Evolutionary conservation across 2,888 invertebrate genomes (phyloP).

Genomic region (Andrena bicolor): DNA sequence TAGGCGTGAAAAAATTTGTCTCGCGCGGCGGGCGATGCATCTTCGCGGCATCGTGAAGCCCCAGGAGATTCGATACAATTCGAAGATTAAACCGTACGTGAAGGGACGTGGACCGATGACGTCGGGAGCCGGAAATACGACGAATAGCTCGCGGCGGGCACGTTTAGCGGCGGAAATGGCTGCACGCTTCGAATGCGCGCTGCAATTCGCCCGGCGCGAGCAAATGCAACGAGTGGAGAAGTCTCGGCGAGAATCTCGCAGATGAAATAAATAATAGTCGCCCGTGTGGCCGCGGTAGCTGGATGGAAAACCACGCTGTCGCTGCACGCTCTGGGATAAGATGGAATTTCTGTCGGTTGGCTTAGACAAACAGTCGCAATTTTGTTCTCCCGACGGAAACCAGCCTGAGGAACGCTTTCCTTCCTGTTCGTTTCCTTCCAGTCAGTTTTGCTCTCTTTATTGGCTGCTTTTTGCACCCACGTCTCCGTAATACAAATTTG

Average conservation of each 20-base stretch:
- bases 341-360: slow-evolving; percentile 79
- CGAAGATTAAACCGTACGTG: slow-evolving; percentile 42
- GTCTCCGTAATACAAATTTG: slow-evolving; percentile 40
- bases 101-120: slow-evolving; percentile 55
- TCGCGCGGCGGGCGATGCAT: slow-evolving; percentile 28
- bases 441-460: slow-evolving; percentile 21
- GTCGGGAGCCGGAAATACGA: slow-evolving; percentile 16
- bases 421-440: slow-evolving; percentile 43
- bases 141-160: neutral
- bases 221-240: slow-evolving; percentile 27
- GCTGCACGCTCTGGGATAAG: slow-evolving; percentile 66
- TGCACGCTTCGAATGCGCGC: slow-evolving; percentile 16
- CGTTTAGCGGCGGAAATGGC: slow-evolving; percentile 22
- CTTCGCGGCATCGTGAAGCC: slow-evolving; percentile 1
- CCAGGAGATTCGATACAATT: slow-evolving; percentile 34
- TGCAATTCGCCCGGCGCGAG: slow-evolving; percentile 42
- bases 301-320: slow-evolving; percentile 26
- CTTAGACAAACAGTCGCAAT: slow-evolving; percentile 81
- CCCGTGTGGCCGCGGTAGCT: slow-evolving; percentile 19
- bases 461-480: slow-evolving; percentile 16
- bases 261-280: slow-evolving; percentile 65
- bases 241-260: slow-evolving; percentile 38
- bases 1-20: slow-evolving; percentile 28
- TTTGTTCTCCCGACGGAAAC: slow-evolving; percentile 67
- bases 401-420: slow-evolving; percentile 41